These are phyloP conservation scores for Andrena bicolor DNA, from an alignment of 2,888 invertebrate genomes.

Conservation along the genomic window DNA sequence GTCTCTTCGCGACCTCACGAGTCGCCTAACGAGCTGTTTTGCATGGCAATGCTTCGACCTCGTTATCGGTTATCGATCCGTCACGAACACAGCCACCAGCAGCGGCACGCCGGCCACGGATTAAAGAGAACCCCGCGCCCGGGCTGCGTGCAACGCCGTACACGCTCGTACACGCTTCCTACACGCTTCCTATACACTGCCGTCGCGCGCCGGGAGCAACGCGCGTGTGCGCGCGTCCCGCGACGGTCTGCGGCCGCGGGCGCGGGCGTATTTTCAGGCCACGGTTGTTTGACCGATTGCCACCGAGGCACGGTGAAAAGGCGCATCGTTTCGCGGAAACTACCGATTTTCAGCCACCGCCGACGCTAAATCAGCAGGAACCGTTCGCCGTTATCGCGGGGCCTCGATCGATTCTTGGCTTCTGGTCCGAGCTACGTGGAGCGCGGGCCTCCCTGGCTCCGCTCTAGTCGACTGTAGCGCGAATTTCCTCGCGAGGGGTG, in stretches of 20 bases:
- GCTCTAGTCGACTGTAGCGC: not conserved
- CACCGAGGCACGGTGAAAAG: constrained; percentile 52
- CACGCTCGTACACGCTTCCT: constrained; percentile 21
- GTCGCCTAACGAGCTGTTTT: constrained; percentile 82
- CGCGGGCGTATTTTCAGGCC: constrained; percentile 2
- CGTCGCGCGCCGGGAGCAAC: no score
- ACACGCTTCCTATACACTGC: not conserved
- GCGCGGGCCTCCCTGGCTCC: not conserved
- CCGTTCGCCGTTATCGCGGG: constrained; percentile 38
- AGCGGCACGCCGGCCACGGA: constrained; percentile 57
- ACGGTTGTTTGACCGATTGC: constrained; percentile 48
- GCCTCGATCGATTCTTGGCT: constrained; percentile 50
- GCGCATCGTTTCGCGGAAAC: constrained; percentile 71
- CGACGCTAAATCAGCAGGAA: constrained; percentile 58
- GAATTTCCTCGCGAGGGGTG: not conserved
- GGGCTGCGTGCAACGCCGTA: constrained; percentile 36
- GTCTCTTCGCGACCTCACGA: constrained; percentile 68
- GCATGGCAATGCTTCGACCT: constrained; percentile 80
- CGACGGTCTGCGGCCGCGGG: not conserved
- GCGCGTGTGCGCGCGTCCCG: not conserved
- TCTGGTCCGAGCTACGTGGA: not conserved
- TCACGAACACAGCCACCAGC: constrained; percentile 56
- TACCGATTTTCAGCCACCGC: constrained; percentile 63
- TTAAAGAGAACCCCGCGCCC: constrained; percentile 69
- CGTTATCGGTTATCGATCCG: constrained; percentile 80